Evolutionary conservation across 2,888 invertebrate genomes (phyloP), one percentile per base, ranked within the genome.

Genomic region (Hedychridium roseum): DNA sequence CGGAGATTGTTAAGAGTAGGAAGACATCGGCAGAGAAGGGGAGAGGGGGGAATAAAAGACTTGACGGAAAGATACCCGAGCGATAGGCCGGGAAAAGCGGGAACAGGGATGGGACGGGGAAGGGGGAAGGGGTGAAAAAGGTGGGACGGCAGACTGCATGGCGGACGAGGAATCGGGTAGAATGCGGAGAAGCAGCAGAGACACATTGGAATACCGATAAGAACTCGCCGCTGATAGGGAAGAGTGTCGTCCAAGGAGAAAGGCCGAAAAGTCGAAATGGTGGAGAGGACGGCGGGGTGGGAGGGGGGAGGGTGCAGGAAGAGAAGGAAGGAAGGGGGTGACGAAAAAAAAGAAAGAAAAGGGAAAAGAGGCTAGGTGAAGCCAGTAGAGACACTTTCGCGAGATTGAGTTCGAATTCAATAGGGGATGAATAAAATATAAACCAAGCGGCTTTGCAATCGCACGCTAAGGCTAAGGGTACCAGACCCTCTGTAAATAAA

Each of bases 361-460:
- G 50, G 50, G 43, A 54, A 37, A 46, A 50, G 35, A 48, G 45
- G 39, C 37, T 43, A 49, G 54, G 55, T 20, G 58, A 57, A 59
- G 54, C 49, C 47, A 57, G 60, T 56, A 64, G 70, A 74, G 74
- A 76, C 73, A 74, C 75, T 76, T 73, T 77, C 68, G 68, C 65
- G 71, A 76, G 77, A 77, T 78, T 74, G 76, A 76, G 74, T 71
- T 69, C 61, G 71, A 76, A 78, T 78, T 78, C 76, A 75, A 77
- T 76, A 73, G 73, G 71, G 71, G 71, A 78, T 78, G 76, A 78
- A 78, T 78, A 78, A 78, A 77, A 78, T 77, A 78, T 78, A 73
- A 75, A 70, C 67, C 66, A 59, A 62, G 55, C 61, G 59, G 62
- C 58, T 54, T 54, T 57, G 64, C 66, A 58, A 65, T 64, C 51